A percentile compares a stretch with the other conserved stretches of the same genome.
These are phyloP conservation scores for Gorsachius magnificus DNA, from an alignment of 2,797 vertebrate genomes.

Conservation along the genomic window DNA sequence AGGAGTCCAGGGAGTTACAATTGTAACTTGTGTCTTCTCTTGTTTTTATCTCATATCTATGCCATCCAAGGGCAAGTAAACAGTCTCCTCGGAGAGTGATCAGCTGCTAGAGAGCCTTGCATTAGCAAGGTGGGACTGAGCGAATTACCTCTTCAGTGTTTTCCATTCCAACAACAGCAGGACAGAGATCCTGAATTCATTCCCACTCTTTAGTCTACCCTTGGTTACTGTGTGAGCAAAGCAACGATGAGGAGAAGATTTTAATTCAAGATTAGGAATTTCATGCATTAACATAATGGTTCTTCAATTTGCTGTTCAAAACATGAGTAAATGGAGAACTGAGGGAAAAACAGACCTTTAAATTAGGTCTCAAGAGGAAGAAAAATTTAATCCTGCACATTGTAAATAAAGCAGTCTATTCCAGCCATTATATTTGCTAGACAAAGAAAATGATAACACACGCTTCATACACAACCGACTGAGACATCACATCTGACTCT, in stretches of 20 bases:
- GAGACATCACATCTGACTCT: not conserved
- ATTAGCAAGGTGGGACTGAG: not conserved
- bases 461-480: not conserved
- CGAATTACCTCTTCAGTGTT: not conserved
- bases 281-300: not conserved
- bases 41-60: not conserved
- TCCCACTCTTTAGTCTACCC: not conserved
- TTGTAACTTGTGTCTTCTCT: not conserved
- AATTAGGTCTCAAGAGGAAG: slow-evolving; percentile 49
- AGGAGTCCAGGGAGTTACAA: not conserved
- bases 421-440: not conserved
- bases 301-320: slow-evolving; percentile 13
- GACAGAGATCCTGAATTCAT: not conserved
- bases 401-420: slow-evolving; percentile 42
- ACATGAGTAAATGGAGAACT: slow-evolving; percentile 8
- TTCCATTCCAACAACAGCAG: not conserved
- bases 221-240: not conserved
- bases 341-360: slow-evolving; percentile 44
- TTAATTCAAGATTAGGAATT: slow-evolving; percentile 19
- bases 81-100: not conserved
- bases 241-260: not conserved
- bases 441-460: not conserved
- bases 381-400: slow-evolving; percentile 8
- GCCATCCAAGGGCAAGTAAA: not conserved
- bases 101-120: not conserved